Base-by-base conservation (phyloP, 23 tunicate species). In the Halocynthia aurantium region DNA sequence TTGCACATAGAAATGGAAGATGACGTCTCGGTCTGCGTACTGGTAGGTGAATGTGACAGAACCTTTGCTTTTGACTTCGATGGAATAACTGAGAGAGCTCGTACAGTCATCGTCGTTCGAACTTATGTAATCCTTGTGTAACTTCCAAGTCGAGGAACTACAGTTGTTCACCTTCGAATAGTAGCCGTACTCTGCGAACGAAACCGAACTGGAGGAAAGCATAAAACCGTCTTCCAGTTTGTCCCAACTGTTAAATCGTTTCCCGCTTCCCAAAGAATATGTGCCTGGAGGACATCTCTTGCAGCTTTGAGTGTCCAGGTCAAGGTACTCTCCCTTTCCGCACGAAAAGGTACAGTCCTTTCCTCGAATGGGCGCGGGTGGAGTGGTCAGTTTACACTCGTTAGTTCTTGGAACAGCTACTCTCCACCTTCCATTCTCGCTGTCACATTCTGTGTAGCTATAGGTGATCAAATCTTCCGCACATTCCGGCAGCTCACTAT, bases 1-100 rank as follows among this genome's bases (percentile, higher is more conserved):
- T 75, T 84, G 84, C 8, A 90, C 90, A 81, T 80, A 90, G 73
- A 90, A 90, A 85, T 90, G 97, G 66, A 90, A 85, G 10, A 90
- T 63, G 8, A 90, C 11, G 58, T 90, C 87, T 65, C 55, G 56
- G 66, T 90, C 97, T 0, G 97, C 52, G 66, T 85, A 70, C 64
- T 85, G 91, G 57, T 90, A 90, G 5, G 51, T 85, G 55, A 90
- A 90, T 1, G 85, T 52, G 52, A 90, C 81, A 9, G 66, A 44
- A 7, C 97, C 97, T 52, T 76, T 57, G 70, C 66, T 81, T 51
- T 81, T 66, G 18, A 90, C 52, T 11, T 81, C 69, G 7, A 82
- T 90, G 7, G 86, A 67, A 77, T 84, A 90, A 60, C 77, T 81
- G 53, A 90, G 65, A 6, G 90, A 73, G 65, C 97, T 90, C 8